phyloP scores from a whole-genome alignment of 2,113 vertebrate genomes.

The Piaya cayana region DNA sequence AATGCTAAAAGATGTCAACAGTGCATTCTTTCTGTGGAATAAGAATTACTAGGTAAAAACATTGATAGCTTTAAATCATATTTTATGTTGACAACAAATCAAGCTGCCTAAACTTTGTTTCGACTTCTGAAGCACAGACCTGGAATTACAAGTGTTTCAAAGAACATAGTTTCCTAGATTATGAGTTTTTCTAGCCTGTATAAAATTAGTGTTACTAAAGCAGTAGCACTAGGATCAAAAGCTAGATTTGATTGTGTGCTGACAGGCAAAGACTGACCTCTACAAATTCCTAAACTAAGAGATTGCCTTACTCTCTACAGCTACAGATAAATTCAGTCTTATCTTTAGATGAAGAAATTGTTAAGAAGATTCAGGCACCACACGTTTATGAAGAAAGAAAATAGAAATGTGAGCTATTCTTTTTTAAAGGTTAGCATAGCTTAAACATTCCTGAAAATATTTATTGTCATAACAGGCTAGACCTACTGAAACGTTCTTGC shows the following conservation, averaged over 20 bases:
- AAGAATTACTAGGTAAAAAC: constrained; percentile 14
- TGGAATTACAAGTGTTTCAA: rapidly evolving
- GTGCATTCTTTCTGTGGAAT: neutral
- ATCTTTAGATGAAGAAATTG: constrained; percentile 59
- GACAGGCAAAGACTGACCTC: constrained; percentile 30
- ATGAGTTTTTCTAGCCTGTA: neutral
- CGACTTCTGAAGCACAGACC: neutral
- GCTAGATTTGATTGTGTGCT: neutral
- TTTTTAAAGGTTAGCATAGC: constrained; percentile 28
- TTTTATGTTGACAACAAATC: neutral
- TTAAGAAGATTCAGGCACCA: constrained; percentile 29
- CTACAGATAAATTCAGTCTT: constrained; percentile 33
- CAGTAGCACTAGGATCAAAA: constrained; percentile 23
- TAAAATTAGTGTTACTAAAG: constrained; percentile 12
- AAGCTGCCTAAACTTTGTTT: neutral
- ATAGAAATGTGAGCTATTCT: constrained; percentile 40
- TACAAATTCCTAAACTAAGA: constrained; percentile 30
- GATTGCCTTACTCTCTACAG: neutral
- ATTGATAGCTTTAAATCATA: neutral
- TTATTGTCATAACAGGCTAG: constrained; percentile 49
- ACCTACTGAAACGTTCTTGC: neutral
- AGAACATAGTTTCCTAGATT: neutral
- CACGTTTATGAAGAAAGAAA: constrained; percentile 36
- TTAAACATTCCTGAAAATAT: constrained; percentile 56
- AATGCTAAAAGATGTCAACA: neutral